Percentiles rank a stretch among this genome's conserved stretches.
Conservation (phyloP, 2,888 invertebrate species). For the Seira sanloemensis region DNA sequence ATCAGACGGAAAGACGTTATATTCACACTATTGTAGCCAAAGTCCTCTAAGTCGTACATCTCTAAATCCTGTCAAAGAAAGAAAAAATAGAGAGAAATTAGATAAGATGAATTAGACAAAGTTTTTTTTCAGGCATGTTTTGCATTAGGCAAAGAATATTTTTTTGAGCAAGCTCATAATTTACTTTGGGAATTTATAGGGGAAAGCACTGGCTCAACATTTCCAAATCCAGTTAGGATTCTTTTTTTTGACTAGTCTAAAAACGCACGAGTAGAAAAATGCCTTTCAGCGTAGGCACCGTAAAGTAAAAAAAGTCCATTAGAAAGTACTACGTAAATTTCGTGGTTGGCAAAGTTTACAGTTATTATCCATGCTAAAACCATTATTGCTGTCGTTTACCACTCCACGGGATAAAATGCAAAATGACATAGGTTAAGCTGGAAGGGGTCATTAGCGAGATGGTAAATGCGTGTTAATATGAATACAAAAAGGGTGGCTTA, state of each 20-base stretch:
- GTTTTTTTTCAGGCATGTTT: background rate
- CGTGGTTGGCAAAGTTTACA: background rate
- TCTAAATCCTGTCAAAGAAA: slow-evolving; percentile 87
- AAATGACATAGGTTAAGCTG: slow-evolving; percentile 34
- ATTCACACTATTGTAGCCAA: slow-evolving; percentile 95
- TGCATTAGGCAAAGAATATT: too few species aligned
- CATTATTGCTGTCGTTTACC: background rate
- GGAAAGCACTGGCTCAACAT: background rate
- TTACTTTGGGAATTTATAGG: background rate
- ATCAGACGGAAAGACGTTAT: slow-evolving; percentile 95
- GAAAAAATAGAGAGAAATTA: slow-evolving; percentile 30
- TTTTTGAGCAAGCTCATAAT: too few species aligned
- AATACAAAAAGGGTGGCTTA: background rate
- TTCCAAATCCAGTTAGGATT: background rate
- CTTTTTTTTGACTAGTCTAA: background rate
- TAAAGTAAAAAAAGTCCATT: background rate
- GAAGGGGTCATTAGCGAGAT: slow-evolving; percentile 48
- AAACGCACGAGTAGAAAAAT: background rate
- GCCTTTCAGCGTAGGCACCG: background rate
- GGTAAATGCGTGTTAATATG: slow-evolving; percentile 32
- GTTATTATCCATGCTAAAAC: background rate
- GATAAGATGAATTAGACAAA: background rate
- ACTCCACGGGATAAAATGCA: background rate
- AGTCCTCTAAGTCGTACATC: slow-evolving; percentile 91
- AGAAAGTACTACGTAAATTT: background rate